phyloP scores from a whole-genome alignment of 2,888 invertebrate genomes.

The Lymantria monacha region DNA sequence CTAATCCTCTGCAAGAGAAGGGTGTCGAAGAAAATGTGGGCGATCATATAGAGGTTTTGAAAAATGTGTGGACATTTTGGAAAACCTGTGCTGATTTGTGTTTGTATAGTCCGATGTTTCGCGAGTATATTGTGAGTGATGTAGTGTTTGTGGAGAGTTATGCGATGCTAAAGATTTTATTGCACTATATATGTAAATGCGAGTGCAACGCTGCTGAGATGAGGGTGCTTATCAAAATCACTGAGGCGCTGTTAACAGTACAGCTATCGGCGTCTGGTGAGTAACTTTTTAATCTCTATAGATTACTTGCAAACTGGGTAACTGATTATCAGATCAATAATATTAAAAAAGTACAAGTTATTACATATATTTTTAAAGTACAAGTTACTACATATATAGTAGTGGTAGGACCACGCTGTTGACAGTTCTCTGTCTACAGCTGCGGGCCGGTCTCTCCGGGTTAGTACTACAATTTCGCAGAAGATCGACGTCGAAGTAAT shows the following conservation, averaged over 20 bases:
- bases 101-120: constrained; percentile 80
- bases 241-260: constrained; percentile 70
- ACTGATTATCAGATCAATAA: too few species aligned
- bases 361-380: too few species aligned
- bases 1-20: constrained; percentile 31
- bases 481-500: too few species aligned
- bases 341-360: too few species aligned
- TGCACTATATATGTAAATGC: constrained; percentile 49
- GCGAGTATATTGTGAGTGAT: constrained; percentile 65
- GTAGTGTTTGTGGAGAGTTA: constrained; percentile 59
- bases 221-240: constrained; percentile 56
- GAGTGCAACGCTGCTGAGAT: constrained; percentile 43
- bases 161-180: constrained; percentile 59
- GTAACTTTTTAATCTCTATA: constrained; percentile 17
- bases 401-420: too few species aligned
- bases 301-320: not conserved
- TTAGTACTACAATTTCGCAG: too few species aligned
- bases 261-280: constrained; percentile 71
- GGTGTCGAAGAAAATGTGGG: constrained; percentile 36
- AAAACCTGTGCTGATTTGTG: constrained; percentile 75
- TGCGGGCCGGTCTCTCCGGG: too few species aligned
- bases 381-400: too few species aligned
- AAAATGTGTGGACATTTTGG: constrained; percentile 75
- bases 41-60: constrained; percentile 60
- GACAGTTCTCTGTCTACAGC: too few species aligned